Evolutionary conservation across 64 coral and sea anemone genomes (phyloP), one percentile per base, ranked within the genome.

Genomic region (Pocillopora verrucosa): DNA sequence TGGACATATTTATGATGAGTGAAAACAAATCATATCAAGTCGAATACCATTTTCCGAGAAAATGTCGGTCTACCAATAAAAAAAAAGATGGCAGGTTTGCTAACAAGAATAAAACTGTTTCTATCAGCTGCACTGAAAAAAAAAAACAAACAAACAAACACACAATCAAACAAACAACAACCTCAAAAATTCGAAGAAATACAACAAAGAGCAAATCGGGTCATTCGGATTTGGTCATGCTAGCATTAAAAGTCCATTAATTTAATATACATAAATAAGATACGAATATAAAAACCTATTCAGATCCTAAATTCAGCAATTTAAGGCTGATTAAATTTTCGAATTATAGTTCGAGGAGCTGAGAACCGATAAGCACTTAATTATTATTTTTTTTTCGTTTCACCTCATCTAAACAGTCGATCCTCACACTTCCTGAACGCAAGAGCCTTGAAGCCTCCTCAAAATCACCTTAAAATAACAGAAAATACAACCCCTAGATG

Each of bases 351-450:
- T 63, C 0, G 82, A 84, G 5, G 35, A n/a, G 16, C 13, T 0
- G 65, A 17, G 17, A 56, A 69, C 14, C 60, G 67, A 34, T 20
- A 67, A 63, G 10, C 26, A 37, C 13, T 25, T 38, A 73, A 36
- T 78, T 24, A 77, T 13, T 11, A 4, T 51, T 51, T 51, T 51
- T 51, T 51, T 51, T 51, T 51, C 41, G 7, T 11, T 73, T 57
- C 51, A 98, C 96, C 91, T 98, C 96, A 64, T 98, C 96, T 22
- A 93, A 61, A 62, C 93, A 95, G 64, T 98, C 90, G 16, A 98
- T 79, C 19, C 90, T 88, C 30, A 93, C 91, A 86, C 57, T 63
- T 25, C 78, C 77, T 58, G 87, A 79, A 81, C 90, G 92, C 58
- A 98, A 89, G 83, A 95, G 61, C 20, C 77, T 61, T 11, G 80